Base-by-base conservation (phyloP, 2,888 invertebrate species). In the Clepsis dumicolana region DNA sequence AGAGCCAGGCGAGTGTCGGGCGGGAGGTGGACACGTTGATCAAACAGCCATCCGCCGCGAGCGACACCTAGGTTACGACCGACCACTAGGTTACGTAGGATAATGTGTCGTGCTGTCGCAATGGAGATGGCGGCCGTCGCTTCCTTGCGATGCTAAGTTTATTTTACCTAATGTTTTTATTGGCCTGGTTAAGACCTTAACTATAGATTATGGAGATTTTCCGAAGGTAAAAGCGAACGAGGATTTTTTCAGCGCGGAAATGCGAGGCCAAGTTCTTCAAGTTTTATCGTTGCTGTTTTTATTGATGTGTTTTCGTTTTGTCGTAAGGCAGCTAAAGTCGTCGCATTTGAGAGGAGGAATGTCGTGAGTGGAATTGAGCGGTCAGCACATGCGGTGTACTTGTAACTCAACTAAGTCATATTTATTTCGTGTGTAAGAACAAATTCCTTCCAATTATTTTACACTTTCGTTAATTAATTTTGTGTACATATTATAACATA, bases 21-120 rank as follows among this genome's bases (percentile, higher is more conserved):
- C 95, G 95, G 32, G 95, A 95, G 77, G 85, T 94, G 66, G 95
- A 95, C 79, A 90, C 93, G 50, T 89, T 95, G 65, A 94, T 95
- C 71, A 94, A 94, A 70, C 92, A 92, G 60, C 87, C 88, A 0
- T 91, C 94, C 68, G 83, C 90, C 72, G 82, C 90, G 59, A 87
- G 93, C 77, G 94, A 94, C 78, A 93, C 89, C 75, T 94, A 79
- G 72, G 70, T 70, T 32, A 56, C 25, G 16, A 50, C 70, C 72
- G 82, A 82, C 81, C 83, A 80, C 67, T 71, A 74, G 77, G 73
- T 71, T 71, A 70, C 72, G 74, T 70, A 61, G 62, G 79, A 78
- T 77, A 74, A 71, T 80, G 73, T 72, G 70, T 80, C 71, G 72
- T 75, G 77, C 75, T 75, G 71, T 74, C 70, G 54, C 12, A 18